Evolutionary conservation across 2,888 invertebrate genomes (phyloP).

Genomic region (Cryptus viduatorius): DNA sequence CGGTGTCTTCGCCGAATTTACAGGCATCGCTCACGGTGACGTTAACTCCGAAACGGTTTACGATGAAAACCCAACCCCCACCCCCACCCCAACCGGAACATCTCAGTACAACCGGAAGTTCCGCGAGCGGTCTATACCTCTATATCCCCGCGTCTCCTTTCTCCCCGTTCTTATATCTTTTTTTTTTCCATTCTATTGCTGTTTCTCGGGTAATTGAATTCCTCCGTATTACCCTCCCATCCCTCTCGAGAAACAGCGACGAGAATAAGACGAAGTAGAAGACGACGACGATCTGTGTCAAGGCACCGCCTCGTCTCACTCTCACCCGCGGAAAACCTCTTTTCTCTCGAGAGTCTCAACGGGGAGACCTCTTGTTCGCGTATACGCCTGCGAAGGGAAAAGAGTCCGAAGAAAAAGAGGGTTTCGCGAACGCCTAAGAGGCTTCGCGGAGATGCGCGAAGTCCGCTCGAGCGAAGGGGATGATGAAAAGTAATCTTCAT

Average conservation of each 20-base stretch:
- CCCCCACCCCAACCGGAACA: constrained; percentile 68
- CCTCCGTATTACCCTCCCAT: constrained; percentile 69
- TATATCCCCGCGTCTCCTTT: constrained; percentile 10
- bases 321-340: constrained; percentile 27
- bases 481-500: constrained; percentile 57
- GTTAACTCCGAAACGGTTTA: constrained; percentile 69
- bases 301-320: constrained; percentile 54
- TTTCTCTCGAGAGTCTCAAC: not conserved
- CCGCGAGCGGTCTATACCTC: constrained; percentile 38
- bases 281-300: constrained; percentile 67
- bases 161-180: not conserved
- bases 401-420: constrained; percentile 23
- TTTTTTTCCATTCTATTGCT: not conserved
- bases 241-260: constrained; percentile 1
- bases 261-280: constrained; percentile 17
- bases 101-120: constrained; percentile 74
- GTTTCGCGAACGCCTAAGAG: constrained; percentile 26
- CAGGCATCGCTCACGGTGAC: constrained; percentile 23
- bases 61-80: constrained; percentile 61
- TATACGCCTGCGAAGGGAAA: not conserved
- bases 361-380: constrained; percentile 5
- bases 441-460: constrained; percentile 27
- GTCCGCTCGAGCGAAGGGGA: constrained; percentile 13
- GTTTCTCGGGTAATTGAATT: constrained; percentile 77
- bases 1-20: constrained; percentile 12